Base-by-base conservation (phyloP, 2,888 invertebrate genomes). In the Aricia artaxerxes region DNA sequence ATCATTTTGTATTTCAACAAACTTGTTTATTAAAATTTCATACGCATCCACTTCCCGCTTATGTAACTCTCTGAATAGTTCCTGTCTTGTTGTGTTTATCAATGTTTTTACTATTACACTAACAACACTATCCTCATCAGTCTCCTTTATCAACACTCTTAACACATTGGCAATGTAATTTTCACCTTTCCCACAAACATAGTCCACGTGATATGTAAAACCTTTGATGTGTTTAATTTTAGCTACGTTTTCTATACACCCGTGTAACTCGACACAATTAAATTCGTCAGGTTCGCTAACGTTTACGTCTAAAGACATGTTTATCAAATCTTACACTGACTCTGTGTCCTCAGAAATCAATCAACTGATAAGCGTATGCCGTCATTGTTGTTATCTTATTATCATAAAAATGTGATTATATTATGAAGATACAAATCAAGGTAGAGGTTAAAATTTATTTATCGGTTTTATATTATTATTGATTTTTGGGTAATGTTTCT, bases 301-400 rank as follows among this genome's bases (percentile, higher is more conserved):
- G 83, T 93, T 91, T n/a, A 94, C 93, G 82, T 94, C 92, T 81
- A 94, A 84, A 85, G 93, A 94, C 93, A 94, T 93, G 84, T 83
- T 88, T 31, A 73, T 80, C 35, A 7, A 40, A 72, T 78, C 5
- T 38, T 9, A 7, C 9, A 35, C 38, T 49, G 69, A 69, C 35
- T 77, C 69, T 64, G 35, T 44, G 79, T 78, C 44, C 16, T 78
- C 72, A 7, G 9, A 75, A 79, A 79, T 24, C 53, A 79, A 78
- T 78, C 64, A 73, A 77, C 77, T 81, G 82, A 82, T 82, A 82
- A 78, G 9, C 11, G 9, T 44, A 73, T 61, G 81, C 80, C 81
- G 73, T 44, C 61, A 16, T 40, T 40, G 61, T 44, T 73, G 40
- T 57, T 78, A 78, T 75, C 78, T 61, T 16, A 78, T 75, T 38